Base-by-base conservation (phyloP, 2,113 vertebrate genomes). In the Psittacara wagleri region DNA sequence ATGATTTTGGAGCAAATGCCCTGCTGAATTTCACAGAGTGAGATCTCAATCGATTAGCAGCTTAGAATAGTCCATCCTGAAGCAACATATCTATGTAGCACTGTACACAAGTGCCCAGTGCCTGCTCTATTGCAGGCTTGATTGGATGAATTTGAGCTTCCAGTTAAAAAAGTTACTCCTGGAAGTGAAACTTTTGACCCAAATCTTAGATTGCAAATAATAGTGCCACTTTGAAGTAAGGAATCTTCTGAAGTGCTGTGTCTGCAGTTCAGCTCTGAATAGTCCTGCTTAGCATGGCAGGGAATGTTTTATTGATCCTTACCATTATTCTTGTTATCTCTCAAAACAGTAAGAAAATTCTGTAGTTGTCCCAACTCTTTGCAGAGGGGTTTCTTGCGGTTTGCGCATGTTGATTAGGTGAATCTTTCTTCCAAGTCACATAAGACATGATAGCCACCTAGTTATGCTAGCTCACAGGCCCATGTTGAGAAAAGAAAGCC, bases 381-480 rank as follows among this genome's bases (percentile, higher is more conserved):
- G 64, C 43, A 51, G 51, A 80, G 31, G 20, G 70, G 7, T 54
- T 79, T 43, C 59, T 48, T 57, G 28, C 2, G 39, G 9, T n/a
- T 62, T 84, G 43, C 17, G n/a, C n/a, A 8, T 17, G 4, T 49
- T 16, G 46, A 16, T 16, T 15, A 62, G 24, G 33, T 52, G 52
- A 49, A 54, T 64, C 19, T 78, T 46, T 82, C 62, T 80, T 31
- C 23, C 1, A 4, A 64, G 44, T 27, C 44, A 17, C 61, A 37
- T 29, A 11, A 43, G 79, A 18, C 52, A 35, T 7, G 24, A 31
- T 3, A 24, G 18, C 41, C 39, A 14, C 0, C 0, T 9, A 48
- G 7, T 14, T 80, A 76, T 80, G 16, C 11, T 62, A 44, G 24
- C 55, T 91, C 66, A 43, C 52, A 80, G 63, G 31, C 37, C 46